Evolutionary conservation across 1,140 invertebrate species (phyloP).

Genomic region (Vanessa tameamea): DNA sequence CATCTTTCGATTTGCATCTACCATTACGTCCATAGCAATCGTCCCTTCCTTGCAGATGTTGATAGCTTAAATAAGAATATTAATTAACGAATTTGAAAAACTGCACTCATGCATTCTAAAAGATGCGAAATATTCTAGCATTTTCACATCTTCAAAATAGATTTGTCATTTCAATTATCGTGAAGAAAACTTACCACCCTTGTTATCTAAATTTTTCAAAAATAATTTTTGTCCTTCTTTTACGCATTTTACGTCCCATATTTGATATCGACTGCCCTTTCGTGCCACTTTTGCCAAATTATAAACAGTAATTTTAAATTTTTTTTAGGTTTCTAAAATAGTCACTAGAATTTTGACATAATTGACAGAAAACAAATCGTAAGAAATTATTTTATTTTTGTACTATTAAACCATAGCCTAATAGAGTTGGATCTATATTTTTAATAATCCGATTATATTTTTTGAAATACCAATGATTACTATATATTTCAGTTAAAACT

Average conservation of each 20-base stretch:
- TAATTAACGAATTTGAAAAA: no score
- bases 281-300: constrained; percentile 61
- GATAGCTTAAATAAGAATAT: constrained; percentile 53
- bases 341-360: constrained; percentile 31
- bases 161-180: neutral
- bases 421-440: neutral
- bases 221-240: constrained; percentile 70
- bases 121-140: no score
- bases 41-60: constrained; percentile 55
- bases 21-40: constrained; percentile 55
- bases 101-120: no score
- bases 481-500: no score
- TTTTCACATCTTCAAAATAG: no score
- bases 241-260: constrained; percentile 71
- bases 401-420: neutral
- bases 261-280: constrained; percentile 59
- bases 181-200: constrained; percentile 55
- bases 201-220: constrained; percentile 64
- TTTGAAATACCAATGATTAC: no score
- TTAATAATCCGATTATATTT: no score
- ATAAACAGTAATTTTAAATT: constrained; percentile 29
- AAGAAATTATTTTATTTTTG: neutral
- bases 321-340: constrained; percentile 3
- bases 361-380: constrained; percentile 6
- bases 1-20: constrained; percentile 52